Conservation (phyloP, 2,888 invertebrate genomes). For the Megastigmus dorsalis region DNA sequence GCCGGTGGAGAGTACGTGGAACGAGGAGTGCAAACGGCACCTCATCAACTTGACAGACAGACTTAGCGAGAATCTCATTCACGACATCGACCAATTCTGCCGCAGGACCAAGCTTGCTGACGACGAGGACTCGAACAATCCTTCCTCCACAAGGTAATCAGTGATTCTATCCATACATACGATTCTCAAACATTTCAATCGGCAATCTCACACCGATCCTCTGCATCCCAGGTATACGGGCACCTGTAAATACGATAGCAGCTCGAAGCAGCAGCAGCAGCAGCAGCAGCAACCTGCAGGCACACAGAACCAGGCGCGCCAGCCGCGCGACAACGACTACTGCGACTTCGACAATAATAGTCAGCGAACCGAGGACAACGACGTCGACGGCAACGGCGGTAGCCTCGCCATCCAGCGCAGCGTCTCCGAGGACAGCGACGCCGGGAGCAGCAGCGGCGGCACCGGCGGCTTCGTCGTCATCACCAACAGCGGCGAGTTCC, state of each 20-base stretch:
- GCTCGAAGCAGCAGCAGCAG: conserved; percentile 37
- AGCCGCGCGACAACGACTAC: conserved; percentile 20
- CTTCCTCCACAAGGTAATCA: conserved; percentile 17
- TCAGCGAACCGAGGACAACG: conserved; percentile 11
- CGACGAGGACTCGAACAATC: conserved; percentile 30
- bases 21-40: conserved; percentile 81
- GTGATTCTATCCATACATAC: too few species aligned
- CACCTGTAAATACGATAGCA: conserved; percentile 60
- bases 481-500: conserved; percentile 61
- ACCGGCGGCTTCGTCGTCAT: conserved; percentile 63
- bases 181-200: too few species aligned
- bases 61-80: conserved; percentile 85
- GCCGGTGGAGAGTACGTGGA: conserved; percentile 75
- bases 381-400: conserved; percentile 43
- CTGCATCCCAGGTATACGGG: neutral
- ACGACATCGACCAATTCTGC: conserved; percentile 81
- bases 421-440: conserved; percentile 54
- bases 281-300: neutral
- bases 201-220: too few species aligned
- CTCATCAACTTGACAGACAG: conserved; percentile 88
- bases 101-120: conserved; percentile 63
- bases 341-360: conserved; percentile 57
- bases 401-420: conserved; percentile 43
- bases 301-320: neutral
- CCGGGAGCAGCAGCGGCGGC: conserved; percentile 20